phyloP scores from a whole-genome alignment of 2,797 vertebrate species.

The Peromyscus aztecus region DNA sequence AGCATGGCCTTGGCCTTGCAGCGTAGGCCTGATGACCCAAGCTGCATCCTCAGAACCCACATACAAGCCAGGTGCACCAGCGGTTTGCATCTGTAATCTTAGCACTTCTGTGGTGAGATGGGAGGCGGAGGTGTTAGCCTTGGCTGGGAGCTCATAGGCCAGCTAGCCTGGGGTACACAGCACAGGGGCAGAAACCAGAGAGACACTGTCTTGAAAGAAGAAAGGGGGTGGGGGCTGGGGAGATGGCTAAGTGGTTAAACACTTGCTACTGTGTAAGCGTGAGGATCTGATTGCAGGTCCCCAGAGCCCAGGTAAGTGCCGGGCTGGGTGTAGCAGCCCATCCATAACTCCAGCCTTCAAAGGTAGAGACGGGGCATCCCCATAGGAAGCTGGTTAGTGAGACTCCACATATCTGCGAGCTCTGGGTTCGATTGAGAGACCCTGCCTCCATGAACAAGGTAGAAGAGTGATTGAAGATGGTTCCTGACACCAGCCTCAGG shows the following conservation, averaged over 20 bases:
- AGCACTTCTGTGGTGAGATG: not conserved
- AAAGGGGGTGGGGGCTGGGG: not conserved
- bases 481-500: not conserved
- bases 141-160: not conserved
- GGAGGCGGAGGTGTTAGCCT: not conserved
- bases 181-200: not conserved
- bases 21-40: not conserved
- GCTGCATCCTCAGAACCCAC: not conserved
- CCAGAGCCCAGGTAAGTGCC: not conserved
- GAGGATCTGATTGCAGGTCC: not conserved
- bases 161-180: not conserved
- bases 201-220: not conserved
- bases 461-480: not conserved
- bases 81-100: not conserved
- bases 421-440: not conserved
- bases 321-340: not conserved
- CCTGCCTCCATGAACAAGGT: not conserved
- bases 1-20: no score
- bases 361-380: not conserved
- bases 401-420: not conserved
- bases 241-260: not conserved
- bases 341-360: not conserved
- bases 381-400: not conserved
- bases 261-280: not conserved
- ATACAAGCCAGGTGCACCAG: not conserved